Base-by-base conservation (phyloP, 2,797 vertebrate species). In the Streptopelia turtur region DNA sequence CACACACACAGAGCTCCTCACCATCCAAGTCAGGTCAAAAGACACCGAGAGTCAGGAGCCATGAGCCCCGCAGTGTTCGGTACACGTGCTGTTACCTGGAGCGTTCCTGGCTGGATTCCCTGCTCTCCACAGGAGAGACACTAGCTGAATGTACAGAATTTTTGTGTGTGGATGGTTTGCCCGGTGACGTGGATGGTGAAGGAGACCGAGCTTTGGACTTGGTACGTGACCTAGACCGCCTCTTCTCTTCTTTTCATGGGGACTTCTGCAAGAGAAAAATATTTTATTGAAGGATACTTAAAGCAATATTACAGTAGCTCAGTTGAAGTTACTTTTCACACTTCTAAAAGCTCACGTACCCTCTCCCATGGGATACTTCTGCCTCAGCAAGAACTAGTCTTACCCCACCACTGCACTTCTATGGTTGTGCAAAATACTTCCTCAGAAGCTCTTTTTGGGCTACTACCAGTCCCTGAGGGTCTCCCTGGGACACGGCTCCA, bases 61-160 rank as follows among this genome's bases (percentile, higher is more conserved):
- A 66, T 9, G 45, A 59, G 69, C 31, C 31, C 22, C 60, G 57
- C 45, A 30, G 10, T 2, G 4, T 2, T 20, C 13, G 52, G 31
- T 4, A 21, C 47, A 25, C 33, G 33, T 30, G 25, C 3, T 2
- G 0, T 89, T 98, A 99, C 99, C 99, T 99, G 97, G 98, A 99
- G 91, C 97, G 98, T 84, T 98, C 97, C 92, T 98, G 98, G 97
- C 98, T 99, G 97, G 99, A 99, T 92, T 98, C 97, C 83, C 99
- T 98, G 94, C 99, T 99, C 93, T 98, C 98, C 94, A 98, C 98
- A 18, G 98, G 98, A 96, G 99, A 99, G 97, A 98, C 97, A 97
- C 98, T 98, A 89, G 98, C 85, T 12, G 98, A 97, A 94, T 97
- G 98, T 72, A 96, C 91, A 71, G 98, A 97, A 76, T 97, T 98